Evolutionary conservation across 1,140 invertebrate genomes (phyloP).

Genomic region (Drosophila navojoa): DNA sequence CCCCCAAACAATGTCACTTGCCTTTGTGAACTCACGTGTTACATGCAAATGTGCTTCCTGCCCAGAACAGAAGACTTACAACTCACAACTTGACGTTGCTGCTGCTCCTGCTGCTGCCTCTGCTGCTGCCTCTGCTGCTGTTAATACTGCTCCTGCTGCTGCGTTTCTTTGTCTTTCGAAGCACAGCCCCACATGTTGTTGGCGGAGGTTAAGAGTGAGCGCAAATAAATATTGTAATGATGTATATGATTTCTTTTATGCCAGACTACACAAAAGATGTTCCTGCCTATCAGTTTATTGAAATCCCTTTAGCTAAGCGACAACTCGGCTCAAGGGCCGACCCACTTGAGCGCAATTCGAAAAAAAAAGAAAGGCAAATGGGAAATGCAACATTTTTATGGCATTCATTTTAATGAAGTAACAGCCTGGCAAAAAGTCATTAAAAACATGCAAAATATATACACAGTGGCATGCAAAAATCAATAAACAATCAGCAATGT

Average conservation of each 20-base stretch:
- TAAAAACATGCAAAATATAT: conserved; percentile 72
- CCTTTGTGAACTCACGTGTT: conserved; percentile 79
- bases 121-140: conserved; percentile 7
- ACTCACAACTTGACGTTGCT: conserved; percentile 31
- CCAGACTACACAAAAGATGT: conserved; percentile 36
- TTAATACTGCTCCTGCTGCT: conserved; percentile 3
- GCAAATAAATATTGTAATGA: conserved; percentile 78
- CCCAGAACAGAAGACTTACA: conserved; percentile 29
- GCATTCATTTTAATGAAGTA: conserved; percentile 73
- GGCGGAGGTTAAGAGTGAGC: conserved; percentile 60
- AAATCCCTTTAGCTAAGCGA: conserved; percentile 64
- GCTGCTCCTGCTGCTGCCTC: conserved; percentile 14
- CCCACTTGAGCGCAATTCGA: conserved; percentile 58
- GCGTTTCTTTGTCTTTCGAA: conserved; percentile 39
- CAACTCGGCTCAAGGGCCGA: conserved; percentile 45
- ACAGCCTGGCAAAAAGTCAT: conserved; percentile 72
- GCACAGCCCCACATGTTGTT: conserved; percentile 10
- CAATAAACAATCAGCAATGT: conserved; percentile 63
- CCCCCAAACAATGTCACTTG: conserved; percentile 74
- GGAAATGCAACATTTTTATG: conserved; percentile 56
- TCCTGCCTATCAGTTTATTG: conserved; percentile 67
- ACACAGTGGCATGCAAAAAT: conserved; percentile 47
- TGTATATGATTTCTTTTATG: conserved; percentile 75
- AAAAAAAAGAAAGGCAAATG: conserved; percentile 25
- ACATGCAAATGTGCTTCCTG: conserved; percentile 78